These are phyloP conservation scores for Apotomis betuletana DNA, from an alignment of 2,888 invertebrate genomes.

Conservation along the genomic window DNA sequence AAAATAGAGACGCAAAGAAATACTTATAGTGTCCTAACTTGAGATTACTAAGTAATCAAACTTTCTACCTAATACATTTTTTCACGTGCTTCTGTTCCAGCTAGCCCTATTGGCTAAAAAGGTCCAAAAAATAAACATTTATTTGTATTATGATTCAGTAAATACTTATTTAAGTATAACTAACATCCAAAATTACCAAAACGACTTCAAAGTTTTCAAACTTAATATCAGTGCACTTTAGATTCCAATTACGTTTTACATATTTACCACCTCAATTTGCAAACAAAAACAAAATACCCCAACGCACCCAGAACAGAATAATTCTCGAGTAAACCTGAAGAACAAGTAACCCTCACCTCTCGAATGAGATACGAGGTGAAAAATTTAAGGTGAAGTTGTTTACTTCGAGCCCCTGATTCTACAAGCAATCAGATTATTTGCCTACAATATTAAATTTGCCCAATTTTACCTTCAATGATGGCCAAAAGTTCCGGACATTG, in stretches of 20 bases:
- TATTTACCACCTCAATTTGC: slow-evolving; percentile 3
- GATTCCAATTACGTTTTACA: background rate
- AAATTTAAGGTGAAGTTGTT: slow-evolving; percentile 38
- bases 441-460: slow-evolving; percentile 14
- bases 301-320: slow-evolving; percentile 8
- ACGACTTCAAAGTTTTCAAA: no score
- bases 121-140: no score
- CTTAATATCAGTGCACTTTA: no score
- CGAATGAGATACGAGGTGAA: slow-evolving; percentile 34
- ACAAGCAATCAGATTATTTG: slow-evolving; percentile 20
- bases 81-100: no score
- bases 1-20: no score
- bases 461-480: slow-evolving; percentile 19
- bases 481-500: slow-evolving; percentile 1
- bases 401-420: slow-evolving; percentile 23
- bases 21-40: no score
- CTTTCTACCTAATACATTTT: no score
- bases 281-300: slow-evolving; percentile 30
- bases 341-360: slow-evolving; percentile 17
- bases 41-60: no score
- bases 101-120: no score
- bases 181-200: no score
- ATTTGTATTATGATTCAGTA: no score
- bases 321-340: slow-evolving; percentile 27
- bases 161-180: no score